Percentiles rank a stretch among this genome's conserved stretches.
Evolutionary conservation across 2,888 invertebrate species (phyloP).

Genomic region (Spicauda simplicius): DNA sequence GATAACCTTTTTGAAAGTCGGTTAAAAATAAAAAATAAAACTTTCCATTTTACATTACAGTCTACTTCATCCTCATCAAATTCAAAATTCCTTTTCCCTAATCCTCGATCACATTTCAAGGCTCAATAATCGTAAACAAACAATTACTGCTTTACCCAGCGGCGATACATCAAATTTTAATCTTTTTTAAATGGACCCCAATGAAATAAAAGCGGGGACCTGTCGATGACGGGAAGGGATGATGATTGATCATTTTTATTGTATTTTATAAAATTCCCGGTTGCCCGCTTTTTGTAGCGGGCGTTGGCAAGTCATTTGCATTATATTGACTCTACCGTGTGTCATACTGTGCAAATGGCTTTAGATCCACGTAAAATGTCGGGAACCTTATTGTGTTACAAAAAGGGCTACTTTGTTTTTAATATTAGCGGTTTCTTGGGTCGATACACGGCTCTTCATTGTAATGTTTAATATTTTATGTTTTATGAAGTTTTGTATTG

Average conservation of each 20-base stretch:
- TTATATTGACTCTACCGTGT: constrained; percentile 18
- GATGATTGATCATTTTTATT: constrained; percentile 24
- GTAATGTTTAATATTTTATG: too few relatives aligned
- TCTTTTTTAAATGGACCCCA: constrained; percentile 21
- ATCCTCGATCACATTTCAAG: background rate
- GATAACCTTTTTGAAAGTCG: too few relatives aligned
- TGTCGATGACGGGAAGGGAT: constrained; percentile 14
- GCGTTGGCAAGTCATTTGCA: constrained; percentile 11
- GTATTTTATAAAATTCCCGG: background rate
- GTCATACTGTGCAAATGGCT: constrained; percentile 14
- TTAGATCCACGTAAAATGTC: background rate
- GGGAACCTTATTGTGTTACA: background rate
- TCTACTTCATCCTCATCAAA: background rate
- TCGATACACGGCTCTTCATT: too few relatives aligned
- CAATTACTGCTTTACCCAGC: constrained; percentile 2
- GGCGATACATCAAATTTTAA: constrained; percentile 21
- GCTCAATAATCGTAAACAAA: constrained; percentile 16
- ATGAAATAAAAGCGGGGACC: constrained; percentile 22
- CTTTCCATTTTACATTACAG: background rate
- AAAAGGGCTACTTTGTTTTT: background rate
- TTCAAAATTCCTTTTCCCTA: background rate
- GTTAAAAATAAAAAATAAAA: too few relatives aligned
- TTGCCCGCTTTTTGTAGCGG: constrained; percentile 4
- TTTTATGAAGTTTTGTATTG: background rate
- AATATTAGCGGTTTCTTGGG: background rate